Evolutionary conservation across 2,113 vertebrate genomes (phyloP), one percentile per base, ranked within the genome.

Genomic region (Junco hyemalis): DNA sequence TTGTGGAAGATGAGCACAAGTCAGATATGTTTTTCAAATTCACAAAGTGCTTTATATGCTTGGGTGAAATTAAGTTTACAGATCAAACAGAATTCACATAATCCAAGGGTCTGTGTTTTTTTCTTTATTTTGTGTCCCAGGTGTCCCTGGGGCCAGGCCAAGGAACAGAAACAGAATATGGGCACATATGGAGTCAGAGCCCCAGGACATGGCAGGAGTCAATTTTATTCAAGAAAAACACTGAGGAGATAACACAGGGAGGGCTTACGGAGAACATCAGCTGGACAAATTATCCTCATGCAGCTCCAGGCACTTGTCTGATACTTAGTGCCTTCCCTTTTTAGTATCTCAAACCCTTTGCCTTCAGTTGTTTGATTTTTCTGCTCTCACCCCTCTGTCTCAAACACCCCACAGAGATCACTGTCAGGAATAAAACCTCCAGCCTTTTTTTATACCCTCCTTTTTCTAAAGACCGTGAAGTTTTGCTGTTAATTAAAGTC

Each of bases 401-500:
- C 64, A 61, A 94, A 15, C 10, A 59, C 7, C 60, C 35, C n/a
- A 38, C 31, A 26, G 68, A 68, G 10, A 74, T 51, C 71, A 51
- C 14, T 13, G 36, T 80, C 28, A 51, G 61, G 24, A 86, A 45
- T 35, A 82, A 74, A 77, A 11, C 40, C 77, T 66, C 48, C 7
- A 40, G 35, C 20, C 18, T 47, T 44, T 72, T 72, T 54, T 57
- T 68, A 33, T 6, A 14, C 2, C 28, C 18, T 68, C 45, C 5
- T 64, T 44, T 81, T 83, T 63, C 38, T 31, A 70, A 93, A 40
- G 14, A 40, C 18, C 5, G 2, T 2, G 42, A 47, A 66, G 18
- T 40, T 77, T 66, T 68, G 22, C 7, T 82, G 83, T 88, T 92
- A 90, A 81, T 96, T 93, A 51, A 38, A 65, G 28, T 12, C 73